Evolutionary conservation across 2,113 vertebrate species (phyloP), one percentile per base, ranked within the genome.

Genomic region (Dasypus novemcinctus): DNA sequence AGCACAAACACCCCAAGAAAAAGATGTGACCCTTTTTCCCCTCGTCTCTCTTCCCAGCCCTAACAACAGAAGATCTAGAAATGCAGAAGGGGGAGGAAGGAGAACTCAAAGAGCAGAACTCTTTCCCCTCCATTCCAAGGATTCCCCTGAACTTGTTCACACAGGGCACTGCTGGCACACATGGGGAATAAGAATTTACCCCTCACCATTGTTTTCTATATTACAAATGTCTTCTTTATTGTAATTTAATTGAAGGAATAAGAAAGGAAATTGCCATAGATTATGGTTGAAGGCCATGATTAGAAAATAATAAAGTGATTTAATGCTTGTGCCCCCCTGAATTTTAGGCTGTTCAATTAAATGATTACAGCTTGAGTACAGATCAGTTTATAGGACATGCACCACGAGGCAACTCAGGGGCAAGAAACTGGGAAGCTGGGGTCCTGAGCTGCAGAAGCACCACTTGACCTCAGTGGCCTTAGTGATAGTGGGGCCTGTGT

Each of bases 291-390:
- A 87, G 46, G 52, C 41, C 76, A 52, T 36, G 14, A n/a, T 52
- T 72, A 68, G 57, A 72, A 66, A 46, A 84, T 25, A 89, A 80
- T 80, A 69, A 91, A 92, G 21, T 17, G 54, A 49, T 52, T 87
- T 79, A 83, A 54, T 52, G 63, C 36, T 57, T 87, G 43, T 43
- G 64, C 46, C 68, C 25, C 31, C 36, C 76, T 57, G 78, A 61
- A 21, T 43, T 69, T 88, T 81, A 81, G 49, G 61, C 66, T 95
- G 61, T 29, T 91, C 64, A 93, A 64, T 75, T 85, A 84, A 94
- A 74, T 94, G 38, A 71, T 81, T 88, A 88, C 21, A 85, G 75
- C 81, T 75, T 59, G 36, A 88, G 36, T 27, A 81, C 76, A 43
- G 87, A 75, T 41, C 31, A 41, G 8, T 64, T 94, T 63, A 94